Evolutionary conservation across 2,888 invertebrate species (phyloP).

Genomic region (Nemapogon koenigi): DNA sequence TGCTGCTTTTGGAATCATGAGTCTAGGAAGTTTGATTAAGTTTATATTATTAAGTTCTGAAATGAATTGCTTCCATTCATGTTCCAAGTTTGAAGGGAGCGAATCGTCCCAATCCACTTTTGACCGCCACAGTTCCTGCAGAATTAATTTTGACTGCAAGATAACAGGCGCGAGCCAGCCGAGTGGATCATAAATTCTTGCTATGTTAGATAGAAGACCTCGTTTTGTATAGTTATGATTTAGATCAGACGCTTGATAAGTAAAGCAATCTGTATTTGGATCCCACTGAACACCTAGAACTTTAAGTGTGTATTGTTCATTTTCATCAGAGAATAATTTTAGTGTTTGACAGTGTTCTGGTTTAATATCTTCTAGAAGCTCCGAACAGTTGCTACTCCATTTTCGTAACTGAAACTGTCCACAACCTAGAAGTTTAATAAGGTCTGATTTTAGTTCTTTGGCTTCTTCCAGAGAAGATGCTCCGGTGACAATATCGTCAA

Average conservation of each 20-base stretch:
- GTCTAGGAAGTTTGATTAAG: not conserved
- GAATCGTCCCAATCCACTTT: constrained; percentile 15
- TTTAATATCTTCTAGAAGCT: too few species aligned
- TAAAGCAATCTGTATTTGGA: too few species aligned
- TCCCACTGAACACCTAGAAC: too few species aligned
- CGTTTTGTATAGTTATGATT: too few species aligned
- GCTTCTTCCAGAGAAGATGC: constrained; percentile 3
- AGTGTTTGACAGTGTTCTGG: constrained; percentile 2
- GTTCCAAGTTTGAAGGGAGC: constrained; percentile 9
- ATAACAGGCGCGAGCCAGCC: too few species aligned
- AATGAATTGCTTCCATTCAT: constrained; percentile 9
- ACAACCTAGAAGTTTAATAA: not conserved
- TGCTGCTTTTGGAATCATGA: not conserved
- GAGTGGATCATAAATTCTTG: constrained; percentile 11
- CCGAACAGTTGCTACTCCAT: constrained; percentile 10
- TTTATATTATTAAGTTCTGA: not conserved
- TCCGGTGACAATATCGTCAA: constrained; percentile 6
- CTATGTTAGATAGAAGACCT: constrained; percentile 10
- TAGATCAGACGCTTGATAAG: too few species aligned
- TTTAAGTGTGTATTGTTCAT: not conserved
- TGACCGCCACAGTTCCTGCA: constrained; percentile 14
- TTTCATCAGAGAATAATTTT: constrained; percentile 1
- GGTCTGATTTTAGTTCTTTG: not conserved
- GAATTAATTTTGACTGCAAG: constrained; percentile 14
- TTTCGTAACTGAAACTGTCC: constrained; percentile 9